Evolutionary conservation across 2,888 invertebrate species (phyloP), one percentile per base, ranked within the genome.

Genomic region (Thecophora atra): DNA sequence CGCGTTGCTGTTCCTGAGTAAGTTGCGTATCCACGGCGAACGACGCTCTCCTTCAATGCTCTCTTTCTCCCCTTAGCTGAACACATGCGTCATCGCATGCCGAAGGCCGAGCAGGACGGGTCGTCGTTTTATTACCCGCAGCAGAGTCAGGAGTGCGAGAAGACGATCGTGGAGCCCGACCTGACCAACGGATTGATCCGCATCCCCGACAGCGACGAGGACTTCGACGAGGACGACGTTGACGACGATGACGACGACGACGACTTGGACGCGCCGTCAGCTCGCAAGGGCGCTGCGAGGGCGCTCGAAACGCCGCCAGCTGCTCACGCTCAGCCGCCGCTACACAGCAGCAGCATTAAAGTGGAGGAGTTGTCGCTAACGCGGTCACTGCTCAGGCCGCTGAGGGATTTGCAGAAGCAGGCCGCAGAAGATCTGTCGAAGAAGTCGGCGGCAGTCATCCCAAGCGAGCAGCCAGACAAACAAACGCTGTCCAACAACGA

Each of bases 61-160:
- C n/a, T 24, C 13, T 47, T 52, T 26, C 28, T 26, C 60, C 66
- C 58, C 73, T 1, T 71, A 86, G 86, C 85, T 75, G 86, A 86
- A 74, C 86, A 86, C 72, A 86, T 86, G 86, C 83, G 86, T 7
- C 85, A 86, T 74, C 84, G 86, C 5, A 75, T 83, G 56, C 83
- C 85, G 2, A 86, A 86, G 75, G 82, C 81, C 42, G 85, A 86
- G 73, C 85, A 84, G 72, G 85, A 83, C 72, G n/a, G 60, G 8
- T 26, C 58, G 13, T 83, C 82, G 1, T 85, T 81, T 72, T 85
- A 81, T 74, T 81, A 83, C 11, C 81, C 81, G 62, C 81, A 81
- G 65, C 85, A 85, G 71, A 84, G 79, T 54, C 77, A 79, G 74
- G 82, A 83, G 52, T 83, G 83, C 24, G 84, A 84, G 64, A 84